Evolutionary conservation across 2,888 invertebrate species (phyloP), one percentile per base, ranked within the genome.

Genomic region (Apamea crenata): DNA sequence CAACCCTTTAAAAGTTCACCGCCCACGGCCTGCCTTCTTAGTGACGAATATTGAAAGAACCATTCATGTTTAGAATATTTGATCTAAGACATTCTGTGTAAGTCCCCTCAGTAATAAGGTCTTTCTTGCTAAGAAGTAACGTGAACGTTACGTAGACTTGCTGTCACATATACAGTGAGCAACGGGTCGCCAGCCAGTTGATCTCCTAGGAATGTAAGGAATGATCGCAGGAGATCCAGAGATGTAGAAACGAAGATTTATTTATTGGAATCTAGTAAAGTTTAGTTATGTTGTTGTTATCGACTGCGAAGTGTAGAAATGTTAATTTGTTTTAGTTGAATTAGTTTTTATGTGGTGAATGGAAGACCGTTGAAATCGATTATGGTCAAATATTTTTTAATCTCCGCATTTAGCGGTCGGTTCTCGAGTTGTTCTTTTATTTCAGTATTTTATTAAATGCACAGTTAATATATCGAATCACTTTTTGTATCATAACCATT

Each of bases 191-290:
- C n/a, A 32, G 66, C 32, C 53, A 68, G 56, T 44, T 81, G 77
- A 76, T 70, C 78, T 70, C 40, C 7, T 12, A 70, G n/a, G 67
- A 74, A 89, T 83, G 79, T 77, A 59, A 56, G 40, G 71, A 82
- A 88, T 80, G 69, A 80, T 80, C 69, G 63, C 75, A 77, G 21
- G 72, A 74, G 67, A 78, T 82, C 67, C 47, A 21, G 67, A 59
- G 69, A 76, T 72, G 67, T 68, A 72, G 59, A 74, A 65, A 61
- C 40, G 25, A 77, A 77, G 40, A 85, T 80, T 66, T 80, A 77
- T 85, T 74, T 84, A 81, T 80, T 78, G 71, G 70, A 63, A 70
- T 44, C 47, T 25, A 63, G 56, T 53, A 36, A 74, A 79, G 40
- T 67, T 74, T 56, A 25, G 40, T 63, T 61, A 53, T 32, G 29